Evolutionary conservation across 1,140 invertebrate genomes (phyloP), one percentile per base, ranked within the genome.

Genomic region (Venustaconcha ellipsiformis): DNA sequence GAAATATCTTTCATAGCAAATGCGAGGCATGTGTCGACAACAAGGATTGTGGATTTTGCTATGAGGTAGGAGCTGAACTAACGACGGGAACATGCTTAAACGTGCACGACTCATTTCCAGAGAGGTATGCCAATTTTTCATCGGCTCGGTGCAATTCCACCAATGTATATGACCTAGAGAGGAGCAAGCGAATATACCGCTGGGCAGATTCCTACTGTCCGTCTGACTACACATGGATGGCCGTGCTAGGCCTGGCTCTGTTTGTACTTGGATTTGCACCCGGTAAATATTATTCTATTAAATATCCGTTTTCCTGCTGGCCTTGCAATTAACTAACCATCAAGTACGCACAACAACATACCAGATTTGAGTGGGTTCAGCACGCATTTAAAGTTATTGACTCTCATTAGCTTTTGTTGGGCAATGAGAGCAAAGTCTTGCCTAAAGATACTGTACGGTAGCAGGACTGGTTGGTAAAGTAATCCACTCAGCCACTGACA

Each of bases 191-290:
- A 18, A 62, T 26, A 5, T 80, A 83, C 37, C 79, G 67, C 6
- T 92, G 89, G 89, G 87, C 90, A 11, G 82, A 87, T 67, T 87
- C 90, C 26, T 92, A 87, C 86, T 92, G 92, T 83, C 92, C 92
- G 5, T 90, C 90, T 18, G 67, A 85, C 37, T 92, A 91, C 77
- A 80, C 88, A 0, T 92, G 91, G 92, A 86, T 92, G 80, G 89
- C 90, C 6, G 86, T 92, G 1, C 37, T 90, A 14, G 92, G 92
- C 48, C 82, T 93, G 55, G 84, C 88, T 0, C 63, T 91, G 11
- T 92, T 92, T 74, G 86, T 92, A 15, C 80, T 92, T 62, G 91
- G 88, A 60, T 92, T 92, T 85, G 91, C 92, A 56, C 90, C 91
- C 80, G 92, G 91, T 92, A 80, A 74, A 71, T 23, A n/a, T 18